Evolutionary conservation across 2,888 invertebrate species (phyloP).

Genomic region (Antheraea yamamai): DNA sequence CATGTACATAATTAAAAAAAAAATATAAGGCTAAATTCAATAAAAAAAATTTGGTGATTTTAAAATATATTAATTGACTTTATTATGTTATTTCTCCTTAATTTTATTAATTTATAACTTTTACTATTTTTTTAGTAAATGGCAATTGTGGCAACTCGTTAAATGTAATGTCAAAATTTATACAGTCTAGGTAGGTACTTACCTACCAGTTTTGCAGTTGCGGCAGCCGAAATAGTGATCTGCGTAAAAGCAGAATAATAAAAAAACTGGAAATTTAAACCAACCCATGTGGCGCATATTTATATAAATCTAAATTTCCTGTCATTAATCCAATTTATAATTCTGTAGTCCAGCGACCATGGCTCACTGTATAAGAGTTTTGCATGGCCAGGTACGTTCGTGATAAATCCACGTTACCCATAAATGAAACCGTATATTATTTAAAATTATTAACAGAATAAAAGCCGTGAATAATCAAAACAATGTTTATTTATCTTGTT

Average conservation of each 20-base stretch:
- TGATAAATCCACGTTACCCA: conserved; percentile 46
- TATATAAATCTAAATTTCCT: conserved; percentile 46
- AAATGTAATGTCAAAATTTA: conserved; percentile 34
- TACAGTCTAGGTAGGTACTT: conserved; percentile 31
- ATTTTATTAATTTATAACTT: not conserved
- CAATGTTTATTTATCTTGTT: conserved; percentile 60
- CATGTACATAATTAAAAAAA: no score
- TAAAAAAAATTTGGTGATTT: no score
- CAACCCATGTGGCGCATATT: conserved; percentile 71
- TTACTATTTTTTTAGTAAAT: not conserved
- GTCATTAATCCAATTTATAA: conserved; percentile 46
- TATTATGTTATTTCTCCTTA: no score
- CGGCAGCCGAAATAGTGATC: conserved; percentile 43
- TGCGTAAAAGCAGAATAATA: conserved; percentile 39
- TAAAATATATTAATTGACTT: no score
- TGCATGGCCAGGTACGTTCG: conserved; percentile 87
- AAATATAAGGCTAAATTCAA: no score
- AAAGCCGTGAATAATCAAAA: conserved; percentile 25
- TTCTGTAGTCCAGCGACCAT: conserved; percentile 81
- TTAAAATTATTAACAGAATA: conserved; percentile 16
- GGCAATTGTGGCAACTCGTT: conserved; percentile 23
- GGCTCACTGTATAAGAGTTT: conserved; percentile 90
- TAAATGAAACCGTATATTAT: conserved; percentile 9
- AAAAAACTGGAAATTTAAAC: conserved; percentile 42
- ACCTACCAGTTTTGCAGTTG: conserved; percentile 46